These are phyloP conservation scores for Andrena praecox DNA, from an alignment of 2,888 invertebrate species.

Conservation along the genomic window DNA sequence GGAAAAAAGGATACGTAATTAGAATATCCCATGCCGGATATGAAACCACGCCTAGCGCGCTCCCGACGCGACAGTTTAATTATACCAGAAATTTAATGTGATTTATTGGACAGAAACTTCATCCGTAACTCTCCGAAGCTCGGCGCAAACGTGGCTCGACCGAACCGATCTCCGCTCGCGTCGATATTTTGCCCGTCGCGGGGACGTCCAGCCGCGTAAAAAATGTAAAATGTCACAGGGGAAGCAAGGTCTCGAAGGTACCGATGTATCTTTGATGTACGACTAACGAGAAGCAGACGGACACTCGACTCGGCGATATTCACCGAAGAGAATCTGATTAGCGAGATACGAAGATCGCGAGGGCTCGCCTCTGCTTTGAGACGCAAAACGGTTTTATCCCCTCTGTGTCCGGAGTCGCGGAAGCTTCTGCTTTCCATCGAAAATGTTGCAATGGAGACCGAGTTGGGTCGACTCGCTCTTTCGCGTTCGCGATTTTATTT, in stretches of 20 bases:
- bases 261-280: no score
- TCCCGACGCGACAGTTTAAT: conserved; percentile 39
- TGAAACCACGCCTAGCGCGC: conserved; percentile 17
- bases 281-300: not conserved
- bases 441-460: conserved; percentile 4
- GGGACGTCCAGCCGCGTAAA: not conserved
- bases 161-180: conserved; percentile 29
- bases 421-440: conserved; percentile 10
- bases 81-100: conserved; percentile 46
- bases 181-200: conserved; percentile 33
- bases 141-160: conserved; percentile 4
- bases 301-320: not conserved
- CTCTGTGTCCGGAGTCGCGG: not conserved
- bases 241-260: not conserved
- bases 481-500: conserved; percentile 24
- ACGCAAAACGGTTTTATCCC: not conserved
- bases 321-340: not conserved
- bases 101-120: conserved; percentile 48
- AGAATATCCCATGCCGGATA: conserved; percentile 18
- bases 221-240: not conserved
- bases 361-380: not conserved
- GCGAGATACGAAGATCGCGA: not conserved
- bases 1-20: conserved; percentile 40
- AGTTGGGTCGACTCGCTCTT: conserved; percentile 31
- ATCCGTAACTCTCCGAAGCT: conserved; percentile 3